Evolutionary conservation across 2,888 invertebrate genomes (phyloP), one percentile per base, ranked within the genome.

Genomic region (Gerris lacustris): DNA sequence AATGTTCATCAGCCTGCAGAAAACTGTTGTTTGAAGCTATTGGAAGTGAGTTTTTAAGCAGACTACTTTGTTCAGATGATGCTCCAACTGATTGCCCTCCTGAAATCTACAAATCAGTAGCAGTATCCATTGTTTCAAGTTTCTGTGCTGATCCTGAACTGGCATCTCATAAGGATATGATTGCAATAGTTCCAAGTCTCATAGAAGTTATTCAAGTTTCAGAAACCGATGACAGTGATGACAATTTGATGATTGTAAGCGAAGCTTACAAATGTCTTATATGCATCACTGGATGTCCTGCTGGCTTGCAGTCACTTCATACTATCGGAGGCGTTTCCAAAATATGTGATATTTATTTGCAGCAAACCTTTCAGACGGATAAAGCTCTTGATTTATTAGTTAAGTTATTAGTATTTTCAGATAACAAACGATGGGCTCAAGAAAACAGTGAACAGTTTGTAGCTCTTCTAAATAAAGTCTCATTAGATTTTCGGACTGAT

Each of bases 31-130:
- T 95, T 78, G 92, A 94, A 82, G 91, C 93, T 1, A 92, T 96
- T 77, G 95, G 95, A 43, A 90, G 92, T 77, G 87, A 88, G 75
- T 96, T 95, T 80, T 80, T 96, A 68, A 88, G 89, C 78, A 89
- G 92, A 76, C 81, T 96, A 69, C 81, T 96, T 45, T 86, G 88
- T 66, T 88, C 88, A 75, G 85, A 87, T 76, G 86, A 88, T 78
- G 86, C 91, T 43, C 91, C 94, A 67, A 90, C 90, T 76, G 94
- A 93, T 78, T 95, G 95, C 78, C 92, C 94, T 5, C 90, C 92
- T 0, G 86, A 90, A 72, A 90, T 95, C 62, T 96, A 93, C 83
- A 94, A 94, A 82, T 93, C 94, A 9, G 90, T 96, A 66, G 94
- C 94, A 0, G 82, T 96, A 63, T 92, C 92, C 6, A 88, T 96